Evolutionary conservation across 2,797 vertebrate genomes (phyloP).

Genomic region (Chelmon rostratus): DNA sequence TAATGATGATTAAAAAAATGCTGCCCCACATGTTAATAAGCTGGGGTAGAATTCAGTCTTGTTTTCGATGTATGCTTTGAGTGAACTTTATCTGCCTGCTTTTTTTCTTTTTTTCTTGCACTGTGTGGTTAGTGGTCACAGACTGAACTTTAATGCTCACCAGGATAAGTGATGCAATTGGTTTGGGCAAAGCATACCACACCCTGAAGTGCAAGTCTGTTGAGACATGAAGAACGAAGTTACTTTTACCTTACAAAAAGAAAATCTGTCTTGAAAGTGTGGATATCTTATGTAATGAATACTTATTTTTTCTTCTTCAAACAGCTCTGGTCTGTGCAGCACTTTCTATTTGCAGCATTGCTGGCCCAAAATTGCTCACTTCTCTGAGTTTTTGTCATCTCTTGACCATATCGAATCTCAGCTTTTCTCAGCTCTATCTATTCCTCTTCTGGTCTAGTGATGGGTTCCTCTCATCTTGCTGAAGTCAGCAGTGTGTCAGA

Average conservation of each 20-base stretch:
- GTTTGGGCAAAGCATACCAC: slow-evolving; percentile 12
- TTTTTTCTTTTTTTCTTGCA: background rate
- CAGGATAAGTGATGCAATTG: slow-evolving; percentile 39
- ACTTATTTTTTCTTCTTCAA: background rate
- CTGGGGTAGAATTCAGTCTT: background rate
- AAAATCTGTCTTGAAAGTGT: background rate
- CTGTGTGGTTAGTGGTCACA: slow-evolving; percentile 39
- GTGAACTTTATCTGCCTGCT: background rate
- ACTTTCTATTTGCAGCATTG: background rate
- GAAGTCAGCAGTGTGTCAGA: slow-evolving; percentile 47
- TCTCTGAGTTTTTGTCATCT: slow-evolving; percentile 5
- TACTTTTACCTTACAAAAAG: background rate
- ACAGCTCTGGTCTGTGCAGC: background rate
- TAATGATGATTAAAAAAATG: background rate
- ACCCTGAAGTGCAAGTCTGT: background rate
- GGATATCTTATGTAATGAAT: background rate
- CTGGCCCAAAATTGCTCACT: background rate
- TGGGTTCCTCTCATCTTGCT: slow-evolving; percentile 31
- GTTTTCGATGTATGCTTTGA: background rate
- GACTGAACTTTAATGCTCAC: slow-evolving; percentile 21
- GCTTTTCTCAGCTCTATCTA: slow-evolving; percentile 7
- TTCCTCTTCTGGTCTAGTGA: slow-evolving; percentile 17
- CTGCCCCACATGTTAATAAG: background rate
- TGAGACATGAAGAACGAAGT: background rate
- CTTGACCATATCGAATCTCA: slow-evolving; percentile 3